Percentiles rank a stretch among this genome's conserved stretches.
Evolutionary conservation across 2,113 vertebrate species (phyloP).

Genomic region (Perccottus glenii): DNA sequence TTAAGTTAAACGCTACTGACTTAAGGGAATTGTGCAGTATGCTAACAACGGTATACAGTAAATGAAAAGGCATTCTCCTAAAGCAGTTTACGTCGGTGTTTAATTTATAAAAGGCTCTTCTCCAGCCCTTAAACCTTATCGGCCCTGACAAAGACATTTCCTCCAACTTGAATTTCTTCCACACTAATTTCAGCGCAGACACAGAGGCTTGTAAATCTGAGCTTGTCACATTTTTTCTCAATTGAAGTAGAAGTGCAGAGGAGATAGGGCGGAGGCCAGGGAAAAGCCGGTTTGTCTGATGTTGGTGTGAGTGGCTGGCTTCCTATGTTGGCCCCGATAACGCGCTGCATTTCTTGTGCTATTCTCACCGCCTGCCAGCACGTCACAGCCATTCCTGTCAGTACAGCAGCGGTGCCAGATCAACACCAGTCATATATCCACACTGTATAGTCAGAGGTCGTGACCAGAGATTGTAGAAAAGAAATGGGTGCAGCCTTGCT

Average conservation of each 20-base stretch:
- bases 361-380: slow-evolving; percentile 25
- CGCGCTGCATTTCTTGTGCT: slow-evolving; percentile 22
- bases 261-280: slow-evolving; percentile 50
- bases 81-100: slow-evolving; percentile 20
- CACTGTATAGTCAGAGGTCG: slow-evolving; percentile 28
- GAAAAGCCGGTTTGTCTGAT: slow-evolving; percentile 52
- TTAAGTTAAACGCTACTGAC: background rate
- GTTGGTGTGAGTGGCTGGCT: slow-evolving; percentile 44
- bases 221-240: slow-evolving; percentile 46
- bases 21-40: slow-evolving; percentile 6
- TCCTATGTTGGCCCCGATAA: slow-evolving; percentile 56
- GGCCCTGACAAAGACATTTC: slow-evolving; percentile 33
- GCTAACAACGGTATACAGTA: slow-evolving; percentile 14
- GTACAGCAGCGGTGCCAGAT: slow-evolving; percentile 22
- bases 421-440: slow-evolving; percentile 34
- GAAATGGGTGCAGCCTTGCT: background rate
- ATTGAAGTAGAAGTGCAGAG: slow-evolving; percentile 25
- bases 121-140: slow-evolving; percentile 52
- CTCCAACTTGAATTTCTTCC: slow-evolving; percentile 49
- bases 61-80: slow-evolving; percentile 30
- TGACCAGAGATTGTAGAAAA: background rate
- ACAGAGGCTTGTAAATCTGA: slow-evolving; percentile 39
- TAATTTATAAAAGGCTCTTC: slow-evolving; percentile 38
- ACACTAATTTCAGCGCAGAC: slow-evolving; percentile 35
- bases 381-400: slow-evolving; percentile 44